phyloP scores from a whole-genome alignment of 1,140 invertebrate species.

The Monochamus saltuarius region DNA sequence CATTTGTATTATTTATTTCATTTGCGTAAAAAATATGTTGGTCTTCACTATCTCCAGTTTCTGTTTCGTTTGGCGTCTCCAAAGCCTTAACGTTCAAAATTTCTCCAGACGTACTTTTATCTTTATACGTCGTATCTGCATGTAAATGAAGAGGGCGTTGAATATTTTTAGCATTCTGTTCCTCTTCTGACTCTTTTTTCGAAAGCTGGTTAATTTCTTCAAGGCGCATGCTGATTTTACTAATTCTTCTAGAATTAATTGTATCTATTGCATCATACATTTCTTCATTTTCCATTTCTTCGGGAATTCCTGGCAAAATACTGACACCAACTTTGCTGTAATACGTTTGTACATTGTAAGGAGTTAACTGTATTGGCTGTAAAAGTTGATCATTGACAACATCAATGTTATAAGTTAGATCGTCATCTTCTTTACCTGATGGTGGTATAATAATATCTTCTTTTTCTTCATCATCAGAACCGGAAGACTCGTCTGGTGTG shows the following conservation, averaged over 20 bases:
- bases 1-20: no score
- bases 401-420: background rate
- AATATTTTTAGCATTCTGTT: background rate
- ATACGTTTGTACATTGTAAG: constrained; percentile 29
- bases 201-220: constrained; percentile 31
- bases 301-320: constrained; percentile 39
- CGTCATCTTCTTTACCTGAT: constrained; percentile 5
- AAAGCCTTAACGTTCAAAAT: no score
- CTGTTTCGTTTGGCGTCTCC: no score
- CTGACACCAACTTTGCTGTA: constrained; percentile 32
- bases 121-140: no score
- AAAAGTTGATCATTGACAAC: constrained; percentile 1
- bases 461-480: constrained; percentile 10
- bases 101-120: no score
- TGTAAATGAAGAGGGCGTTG: no score
- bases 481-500: constrained; percentile 3
- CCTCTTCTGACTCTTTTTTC: constrained; percentile 2
- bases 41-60: no score
- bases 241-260: constrained; percentile 37
- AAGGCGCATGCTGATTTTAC: constrained; percentile 33
- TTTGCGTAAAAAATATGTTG: no score
- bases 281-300: constrained; percentile 37
- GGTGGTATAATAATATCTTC: background rate
- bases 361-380: constrained; percentile 16
- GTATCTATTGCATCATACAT: constrained; percentile 21